Conservation (phyloP, 2,797 vertebrate species). For the Threskiornis aethiopicus region DNA sequence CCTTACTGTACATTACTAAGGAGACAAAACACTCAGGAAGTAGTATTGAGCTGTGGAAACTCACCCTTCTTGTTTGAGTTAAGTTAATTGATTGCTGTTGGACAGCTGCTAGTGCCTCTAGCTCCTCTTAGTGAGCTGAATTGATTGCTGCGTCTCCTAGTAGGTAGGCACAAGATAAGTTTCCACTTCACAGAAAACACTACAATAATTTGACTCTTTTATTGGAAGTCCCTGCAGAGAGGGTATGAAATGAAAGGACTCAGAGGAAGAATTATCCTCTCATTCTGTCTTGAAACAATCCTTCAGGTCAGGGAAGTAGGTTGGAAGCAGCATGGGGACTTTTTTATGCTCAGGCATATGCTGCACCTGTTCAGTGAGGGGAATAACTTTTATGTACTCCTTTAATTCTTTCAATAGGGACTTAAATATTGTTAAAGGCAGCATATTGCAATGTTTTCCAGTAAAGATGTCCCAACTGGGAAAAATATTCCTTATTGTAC, state of each 20-base stretch:
- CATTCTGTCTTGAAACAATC: background rate
- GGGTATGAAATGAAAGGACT: background rate
- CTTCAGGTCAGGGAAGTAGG: background rate
- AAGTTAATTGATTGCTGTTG: background rate
- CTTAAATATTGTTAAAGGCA: background rate
- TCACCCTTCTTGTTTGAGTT: background rate
- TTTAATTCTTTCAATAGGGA: background rate
- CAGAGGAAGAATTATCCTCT: background rate
- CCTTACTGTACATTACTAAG: background rate
- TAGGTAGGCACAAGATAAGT: background rate
- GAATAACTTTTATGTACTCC: background rate
- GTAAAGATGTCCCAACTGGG: background rate
- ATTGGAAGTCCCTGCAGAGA: background rate
- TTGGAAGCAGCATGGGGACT: background rate
- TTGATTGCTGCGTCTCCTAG: background rate
- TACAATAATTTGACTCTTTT: conserved; percentile 9
- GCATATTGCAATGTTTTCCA: background rate
- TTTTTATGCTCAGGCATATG: background rate
- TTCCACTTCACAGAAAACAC: conserved; percentile 12
- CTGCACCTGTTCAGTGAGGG: background rate
- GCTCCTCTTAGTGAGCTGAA: background rate
- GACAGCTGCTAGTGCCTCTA: background rate
- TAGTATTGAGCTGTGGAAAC: background rate
- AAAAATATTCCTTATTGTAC: background rate
- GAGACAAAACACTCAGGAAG: background rate